Conservation (phyloP, 2,888 invertebrate genomes). For the Dasypolia templi region DNA sequence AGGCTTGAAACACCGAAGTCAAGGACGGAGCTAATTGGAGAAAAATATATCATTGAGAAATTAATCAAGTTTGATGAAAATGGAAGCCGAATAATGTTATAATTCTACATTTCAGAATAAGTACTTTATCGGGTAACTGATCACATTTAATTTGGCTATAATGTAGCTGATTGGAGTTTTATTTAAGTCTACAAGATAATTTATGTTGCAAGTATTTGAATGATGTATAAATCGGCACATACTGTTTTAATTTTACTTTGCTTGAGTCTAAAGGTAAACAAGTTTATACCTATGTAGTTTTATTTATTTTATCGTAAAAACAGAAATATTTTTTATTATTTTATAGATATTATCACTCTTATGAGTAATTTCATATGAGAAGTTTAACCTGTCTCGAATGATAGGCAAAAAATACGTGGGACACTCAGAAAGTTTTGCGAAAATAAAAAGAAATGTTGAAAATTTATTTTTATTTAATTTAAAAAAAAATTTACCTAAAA, state of each 20-base stretch:
- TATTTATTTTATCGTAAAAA: background rate
- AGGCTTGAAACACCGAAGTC: background rate
- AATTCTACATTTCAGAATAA: background rate
- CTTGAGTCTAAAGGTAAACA: no score
- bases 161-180: background rate
- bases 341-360: background rate
- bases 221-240: background rate
- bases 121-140: background rate
- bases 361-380: conserved; percentile 2
- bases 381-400: conserved; percentile 9
- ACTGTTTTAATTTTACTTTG: no score
- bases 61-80: background rate
- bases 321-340: conserved; percentile 7
- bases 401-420: background rate
- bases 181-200: background rate
- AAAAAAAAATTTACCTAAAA: no score
- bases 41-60: no score
- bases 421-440: no score
- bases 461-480: no score
- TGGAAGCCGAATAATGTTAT: background rate
- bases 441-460: no score
- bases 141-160: no score
- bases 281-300: no score
- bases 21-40: background rate
- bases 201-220: no score